phyloP scores from a whole-genome alignment of 1,140 invertebrate genomes.

The Drosophila bipectinata region DNA sequence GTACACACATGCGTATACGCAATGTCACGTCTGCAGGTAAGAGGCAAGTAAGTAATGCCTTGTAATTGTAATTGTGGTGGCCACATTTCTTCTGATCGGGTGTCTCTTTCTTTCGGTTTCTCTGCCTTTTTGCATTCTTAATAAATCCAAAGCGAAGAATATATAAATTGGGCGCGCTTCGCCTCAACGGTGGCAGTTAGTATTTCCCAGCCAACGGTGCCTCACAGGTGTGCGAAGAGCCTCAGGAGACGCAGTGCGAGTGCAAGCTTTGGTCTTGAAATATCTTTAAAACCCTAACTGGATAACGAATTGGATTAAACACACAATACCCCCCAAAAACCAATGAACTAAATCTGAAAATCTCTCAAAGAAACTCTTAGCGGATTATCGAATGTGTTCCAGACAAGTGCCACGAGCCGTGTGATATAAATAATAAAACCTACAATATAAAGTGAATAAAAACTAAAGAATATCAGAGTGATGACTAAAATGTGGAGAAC shows the following conservation, averaged over 20 bases:
- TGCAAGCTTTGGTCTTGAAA: constrained; percentile 79
- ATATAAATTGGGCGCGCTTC: constrained; percentile 83
- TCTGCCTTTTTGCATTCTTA: constrained; percentile 84
- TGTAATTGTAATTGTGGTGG: constrained; percentile 46
- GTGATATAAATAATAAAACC: constrained; percentile 23
- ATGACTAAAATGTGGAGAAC: constrained; percentile 56
- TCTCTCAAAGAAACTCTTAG: constrained; percentile 1
- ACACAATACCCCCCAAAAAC: constrained; percentile 3
- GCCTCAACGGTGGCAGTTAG: constrained; percentile 77
- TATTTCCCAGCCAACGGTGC: constrained; percentile 83
- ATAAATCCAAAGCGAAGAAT: constrained; percentile 84
- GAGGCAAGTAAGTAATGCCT: constrained; percentile 20
- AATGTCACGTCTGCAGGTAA: constrained; percentile 65
- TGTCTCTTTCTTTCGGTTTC: constrained; percentile 55
- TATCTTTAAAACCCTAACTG: constrained; percentile 18
- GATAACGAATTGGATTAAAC: constrained; percentile 69
- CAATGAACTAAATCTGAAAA: not conserved
- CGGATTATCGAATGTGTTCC: constrained; percentile 23
- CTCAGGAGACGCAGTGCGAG: constrained; percentile 63
- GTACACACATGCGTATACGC: constrained; percentile 23
- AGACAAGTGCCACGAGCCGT: constrained; percentile 38
- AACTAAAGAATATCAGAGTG: constrained; percentile 45
- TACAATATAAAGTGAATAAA: constrained; percentile 18
- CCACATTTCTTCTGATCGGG: constrained; percentile 23
- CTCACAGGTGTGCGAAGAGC: constrained; percentile 72